A percentile compares a stretch with the other conserved stretches of the same genome.
Conservation (phyloP, 2,888 invertebrate genomes). For the Stenodera caucasica region DNA sequence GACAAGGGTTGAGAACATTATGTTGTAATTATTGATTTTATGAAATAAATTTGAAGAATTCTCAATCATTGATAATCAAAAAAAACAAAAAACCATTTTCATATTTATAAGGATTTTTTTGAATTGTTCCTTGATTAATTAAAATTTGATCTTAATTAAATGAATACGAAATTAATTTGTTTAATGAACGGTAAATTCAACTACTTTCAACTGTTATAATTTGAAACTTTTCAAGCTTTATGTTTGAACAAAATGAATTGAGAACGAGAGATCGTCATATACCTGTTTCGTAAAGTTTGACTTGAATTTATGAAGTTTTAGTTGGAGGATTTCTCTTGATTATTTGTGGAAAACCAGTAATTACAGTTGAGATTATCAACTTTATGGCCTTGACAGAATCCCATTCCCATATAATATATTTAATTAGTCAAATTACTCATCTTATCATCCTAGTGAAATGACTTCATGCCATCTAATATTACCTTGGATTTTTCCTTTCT, state of each 20-base stretch:
- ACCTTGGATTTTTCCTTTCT: neutral
- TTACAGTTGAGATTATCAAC: neutral
- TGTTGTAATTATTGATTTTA: neutral
- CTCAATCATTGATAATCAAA: too few relatives aligned
- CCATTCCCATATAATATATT: neutral
- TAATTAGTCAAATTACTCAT: neutral
- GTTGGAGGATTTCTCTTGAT: neutral
- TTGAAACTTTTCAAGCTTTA: constrained; percentile 23
- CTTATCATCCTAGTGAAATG: neutral
- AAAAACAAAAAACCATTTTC: too few relatives aligned
- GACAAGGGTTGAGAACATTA: neutral
- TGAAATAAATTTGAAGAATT: too few relatives aligned
- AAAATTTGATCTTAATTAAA: constrained; percentile 10
- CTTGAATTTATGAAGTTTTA: neutral
- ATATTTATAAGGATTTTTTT: too few relatives aligned
- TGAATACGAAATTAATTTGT: constrained; percentile 20
- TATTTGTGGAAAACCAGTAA: neutral
- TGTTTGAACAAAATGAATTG: too few relatives aligned
- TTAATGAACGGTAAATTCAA: constrained; percentile 12
- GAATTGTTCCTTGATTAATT: constrained; percentile 8
- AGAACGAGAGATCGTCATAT: neutral
- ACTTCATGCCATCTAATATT: neutral
- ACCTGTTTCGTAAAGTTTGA: neutral
- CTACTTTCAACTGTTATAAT: constrained; percentile 15
- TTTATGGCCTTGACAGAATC: neutral